Evolutionary conservation across 2,797 vertebrate genomes (phyloP).

Genomic region (Leptoclinus maculatus): DNA sequence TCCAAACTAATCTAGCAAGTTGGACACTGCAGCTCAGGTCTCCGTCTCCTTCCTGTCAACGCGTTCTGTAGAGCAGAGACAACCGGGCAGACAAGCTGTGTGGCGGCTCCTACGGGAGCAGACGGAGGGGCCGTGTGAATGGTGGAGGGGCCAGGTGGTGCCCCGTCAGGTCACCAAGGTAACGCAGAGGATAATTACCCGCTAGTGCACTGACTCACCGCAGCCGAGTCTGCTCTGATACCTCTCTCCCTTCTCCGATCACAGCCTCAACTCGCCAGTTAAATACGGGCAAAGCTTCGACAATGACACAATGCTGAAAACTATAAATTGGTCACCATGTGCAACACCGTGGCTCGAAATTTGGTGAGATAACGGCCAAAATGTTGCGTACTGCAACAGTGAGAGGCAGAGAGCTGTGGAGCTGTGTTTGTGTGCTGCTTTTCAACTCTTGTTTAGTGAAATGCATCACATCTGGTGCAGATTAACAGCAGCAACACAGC

Average conservation of each 20-base stretch:
- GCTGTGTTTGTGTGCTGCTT: constrained; percentile 57
- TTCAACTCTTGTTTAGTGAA: constrained; percentile 51
- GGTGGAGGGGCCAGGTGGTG: constrained; percentile 64
- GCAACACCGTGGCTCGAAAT: neutral
- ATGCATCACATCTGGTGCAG: constrained; percentile 73
- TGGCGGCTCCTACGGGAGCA: constrained; percentile 45
- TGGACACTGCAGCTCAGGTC: constrained; percentile 49
- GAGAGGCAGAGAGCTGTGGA: constrained; percentile 5
- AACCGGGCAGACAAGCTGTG: constrained; percentile 38
- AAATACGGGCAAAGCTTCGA: constrained; percentile 20
- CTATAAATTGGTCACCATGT: constrained; percentile 1
- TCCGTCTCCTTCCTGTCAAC: constrained; percentile 59
- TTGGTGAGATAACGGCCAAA: neutral
- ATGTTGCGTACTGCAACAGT: constrained; percentile 1
- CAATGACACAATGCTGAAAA: neutral
- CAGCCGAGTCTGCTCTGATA: constrained; percentile 26
- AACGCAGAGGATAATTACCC: constrained; percentile 66
- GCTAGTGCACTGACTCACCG: constrained; percentile 60
- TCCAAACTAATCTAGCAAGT: constrained; percentile 68
- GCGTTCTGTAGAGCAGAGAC: constrained; percentile 40
- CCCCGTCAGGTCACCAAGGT: constrained; percentile 65
- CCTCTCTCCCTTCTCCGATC: constrained; percentile 18
- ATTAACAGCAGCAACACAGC: constrained; percentile 70
- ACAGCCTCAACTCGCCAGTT: constrained; percentile 15
- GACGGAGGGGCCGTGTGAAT: constrained; percentile 40